Evolutionary conservation across 2,113 vertebrate genomes (phyloP).

Genomic region (Oceanites oceanicus): DNA sequence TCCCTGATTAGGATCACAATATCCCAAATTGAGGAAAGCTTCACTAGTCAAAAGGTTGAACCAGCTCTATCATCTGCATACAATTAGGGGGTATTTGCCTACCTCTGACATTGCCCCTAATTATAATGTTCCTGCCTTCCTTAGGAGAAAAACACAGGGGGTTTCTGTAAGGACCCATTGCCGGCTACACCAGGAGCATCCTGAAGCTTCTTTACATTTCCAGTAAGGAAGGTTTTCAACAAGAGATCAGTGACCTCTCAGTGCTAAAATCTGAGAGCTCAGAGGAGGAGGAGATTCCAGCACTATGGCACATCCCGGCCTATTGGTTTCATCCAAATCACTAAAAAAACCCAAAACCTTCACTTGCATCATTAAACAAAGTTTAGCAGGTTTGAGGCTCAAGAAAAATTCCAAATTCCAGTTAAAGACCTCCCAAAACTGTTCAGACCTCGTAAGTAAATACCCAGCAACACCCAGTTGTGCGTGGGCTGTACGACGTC

Average conservation of each 20-base stretch:
- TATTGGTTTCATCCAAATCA: neutral
- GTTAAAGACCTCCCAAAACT: neutral
- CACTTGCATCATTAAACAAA: neutral
- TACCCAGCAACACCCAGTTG: neutral
- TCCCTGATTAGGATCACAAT: slow-evolving; percentile 71
- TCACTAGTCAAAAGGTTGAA: slow-evolving; percentile 65
- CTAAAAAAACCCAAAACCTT: neutral
- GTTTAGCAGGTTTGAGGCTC: neutral
- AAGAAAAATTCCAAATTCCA: neutral
- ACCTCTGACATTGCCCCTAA: slow-evolving; percentile 22
- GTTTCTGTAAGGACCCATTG: neutral
- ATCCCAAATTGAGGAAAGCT: slow-evolving; percentile 66
- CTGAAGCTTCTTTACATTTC: neutral
- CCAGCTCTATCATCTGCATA: slow-evolving; percentile 56
- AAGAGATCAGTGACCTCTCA: neutral
- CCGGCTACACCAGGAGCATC: neutral
- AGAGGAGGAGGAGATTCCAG: neutral
- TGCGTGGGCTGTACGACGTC: accelerated
- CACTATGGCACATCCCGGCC: neutral
- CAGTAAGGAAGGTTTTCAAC: neutral
- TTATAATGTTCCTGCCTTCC: neutral
- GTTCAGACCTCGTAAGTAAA: accelerated
- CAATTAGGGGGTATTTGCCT: slow-evolving; percentile 53
- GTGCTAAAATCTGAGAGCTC: neutral
- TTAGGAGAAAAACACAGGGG: neutral